phyloP scores from a whole-genome alignment of 2,888 invertebrate species.

The Drosophila suboccidentalis region DNA sequence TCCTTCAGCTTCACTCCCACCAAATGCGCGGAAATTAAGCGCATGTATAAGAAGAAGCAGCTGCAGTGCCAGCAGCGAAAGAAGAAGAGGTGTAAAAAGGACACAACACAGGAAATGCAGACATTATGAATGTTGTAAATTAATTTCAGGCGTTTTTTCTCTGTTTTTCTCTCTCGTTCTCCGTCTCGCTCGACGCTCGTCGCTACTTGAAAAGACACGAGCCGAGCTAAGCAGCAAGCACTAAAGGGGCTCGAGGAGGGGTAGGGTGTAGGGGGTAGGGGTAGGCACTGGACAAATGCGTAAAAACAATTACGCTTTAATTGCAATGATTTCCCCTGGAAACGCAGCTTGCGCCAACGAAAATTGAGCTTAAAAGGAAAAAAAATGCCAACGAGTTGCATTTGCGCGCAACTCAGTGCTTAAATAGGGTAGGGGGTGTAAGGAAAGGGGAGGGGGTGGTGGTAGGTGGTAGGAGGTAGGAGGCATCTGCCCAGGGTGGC shows the following conservation, averaged over 20 bases:
- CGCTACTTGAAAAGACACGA: constrained; percentile 70
- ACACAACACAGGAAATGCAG: constrained; percentile 31
- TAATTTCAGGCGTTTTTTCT: constrained; percentile 58
- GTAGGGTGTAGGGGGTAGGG: not conserved
- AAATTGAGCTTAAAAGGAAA: constrained; percentile 58
- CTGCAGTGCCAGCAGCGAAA: constrained; percentile 12
- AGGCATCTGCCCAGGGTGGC: not conserved
- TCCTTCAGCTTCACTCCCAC: constrained; percentile 73
- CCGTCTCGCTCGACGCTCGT: constrained; percentile 23
- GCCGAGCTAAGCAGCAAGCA: constrained; percentile 61
- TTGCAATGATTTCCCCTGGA: constrained; percentile 84
- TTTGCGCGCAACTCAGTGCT: constrained; percentile 18
- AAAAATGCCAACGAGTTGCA: constrained; percentile 27
- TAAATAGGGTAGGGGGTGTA: not conserved
- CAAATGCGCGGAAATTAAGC: constrained; percentile 75
- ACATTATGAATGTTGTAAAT: constrained; percentile 80
- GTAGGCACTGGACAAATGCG: constrained; percentile 71
- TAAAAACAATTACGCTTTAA: constrained; percentile 84
- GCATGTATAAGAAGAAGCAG: constrained; percentile 53
- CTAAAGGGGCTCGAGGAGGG: not conserved
- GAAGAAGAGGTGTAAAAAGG: not conserved
- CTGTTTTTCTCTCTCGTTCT: not conserved
- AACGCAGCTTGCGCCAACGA: constrained; percentile 45
- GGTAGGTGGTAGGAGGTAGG: not conserved
- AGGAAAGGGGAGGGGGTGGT: not conserved